Evolutionary conservation across 2,797 vertebrate species (phyloP).

Genomic region (Sebastiscus albofasciatus): DNA sequence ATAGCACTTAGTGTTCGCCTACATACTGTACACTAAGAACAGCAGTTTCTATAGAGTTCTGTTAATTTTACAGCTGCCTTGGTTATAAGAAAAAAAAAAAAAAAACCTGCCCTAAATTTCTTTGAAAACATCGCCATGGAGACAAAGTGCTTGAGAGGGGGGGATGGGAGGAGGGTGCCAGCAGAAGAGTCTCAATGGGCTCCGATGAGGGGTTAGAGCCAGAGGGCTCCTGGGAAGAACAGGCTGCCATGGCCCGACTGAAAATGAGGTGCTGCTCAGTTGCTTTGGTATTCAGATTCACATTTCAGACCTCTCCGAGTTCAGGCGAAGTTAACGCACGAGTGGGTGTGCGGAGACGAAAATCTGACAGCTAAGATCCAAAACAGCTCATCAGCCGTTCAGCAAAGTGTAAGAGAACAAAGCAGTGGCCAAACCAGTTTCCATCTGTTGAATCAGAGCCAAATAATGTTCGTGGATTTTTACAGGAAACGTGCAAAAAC

Average conservation of each 20-base stretch:
- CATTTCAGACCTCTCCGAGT: conserved; percentile 53
- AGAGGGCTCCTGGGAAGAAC: conserved; percentile 51
- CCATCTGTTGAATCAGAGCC: conserved; percentile 22
- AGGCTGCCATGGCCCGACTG: conserved; percentile 51
- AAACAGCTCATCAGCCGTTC: conserved; percentile 47
- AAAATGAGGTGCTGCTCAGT: conserved; percentile 59
- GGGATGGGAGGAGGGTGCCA: conserved; percentile 41
- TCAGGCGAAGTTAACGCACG: conserved; percentile 39
- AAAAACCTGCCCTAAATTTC: conserved; percentile 51
- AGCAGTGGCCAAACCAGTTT: conserved; percentile 15
- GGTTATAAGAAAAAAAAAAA: conserved; percentile 14
- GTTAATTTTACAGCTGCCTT: conserved; percentile 40
- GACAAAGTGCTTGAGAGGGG: conserved; percentile 66
- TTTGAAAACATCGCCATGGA: conserved; percentile 74
- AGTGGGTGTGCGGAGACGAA: conserved; percentile 9
- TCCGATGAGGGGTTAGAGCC: conserved; percentile 57
- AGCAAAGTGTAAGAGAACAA: conserved; percentile 30
- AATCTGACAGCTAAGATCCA: conserved; percentile 50
- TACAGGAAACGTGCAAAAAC: conserved; percentile 25
- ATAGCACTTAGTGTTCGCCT: conserved; percentile 20
- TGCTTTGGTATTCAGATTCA: conserved; percentile 54
- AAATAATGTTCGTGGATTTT: conserved; percentile 29
- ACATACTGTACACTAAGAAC: background rate
- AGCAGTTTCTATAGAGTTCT: conserved; percentile 30
- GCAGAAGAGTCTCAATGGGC: conserved; percentile 59